Evolutionary conservation across 2,888 invertebrate species (phyloP).

Genomic region (Drosophila differens): DNA sequence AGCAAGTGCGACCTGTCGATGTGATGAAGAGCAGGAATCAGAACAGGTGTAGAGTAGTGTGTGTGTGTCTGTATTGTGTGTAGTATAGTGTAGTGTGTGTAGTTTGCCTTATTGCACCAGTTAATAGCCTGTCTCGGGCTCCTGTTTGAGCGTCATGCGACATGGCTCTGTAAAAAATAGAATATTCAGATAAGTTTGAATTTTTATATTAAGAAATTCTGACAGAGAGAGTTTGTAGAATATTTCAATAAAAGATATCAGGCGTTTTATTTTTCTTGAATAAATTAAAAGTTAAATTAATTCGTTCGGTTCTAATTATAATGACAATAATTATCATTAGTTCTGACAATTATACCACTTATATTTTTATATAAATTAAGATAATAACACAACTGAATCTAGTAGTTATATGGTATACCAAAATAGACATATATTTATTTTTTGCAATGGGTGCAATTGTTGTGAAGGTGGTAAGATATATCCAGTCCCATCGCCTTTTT

Average conservation of each 20-base stretch:
- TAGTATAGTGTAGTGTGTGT: neutral
- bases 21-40: conserved; percentile 14
- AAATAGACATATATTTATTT: too few relatives aligned
- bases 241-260: neutral
- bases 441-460: too few relatives aligned
- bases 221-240: neutral
- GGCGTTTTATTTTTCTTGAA: neutral
- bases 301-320: neutral
- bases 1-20: conserved; percentile 60
- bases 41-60: conserved; percentile 8
- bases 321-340: neutral
- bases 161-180: conserved; percentile 72
- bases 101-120: conserved; percentile 54
- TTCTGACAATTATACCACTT: neutral
- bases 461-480: too few relatives aligned
- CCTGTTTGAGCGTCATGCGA: conserved; percentile 85
- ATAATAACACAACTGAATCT: too few relatives aligned
- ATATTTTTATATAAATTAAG: neutral
- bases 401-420: too few relatives aligned
- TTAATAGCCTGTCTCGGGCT: conserved; percentile 85
- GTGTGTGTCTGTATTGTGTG: neutral
- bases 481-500: too few relatives aligned
- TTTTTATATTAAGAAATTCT: neutral
- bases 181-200: neutral
- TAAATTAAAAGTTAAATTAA: neutral